phyloP scores from a whole-genome alignment of 1,140 invertebrate genomes.

The Phymastichus coffea region DNA sequence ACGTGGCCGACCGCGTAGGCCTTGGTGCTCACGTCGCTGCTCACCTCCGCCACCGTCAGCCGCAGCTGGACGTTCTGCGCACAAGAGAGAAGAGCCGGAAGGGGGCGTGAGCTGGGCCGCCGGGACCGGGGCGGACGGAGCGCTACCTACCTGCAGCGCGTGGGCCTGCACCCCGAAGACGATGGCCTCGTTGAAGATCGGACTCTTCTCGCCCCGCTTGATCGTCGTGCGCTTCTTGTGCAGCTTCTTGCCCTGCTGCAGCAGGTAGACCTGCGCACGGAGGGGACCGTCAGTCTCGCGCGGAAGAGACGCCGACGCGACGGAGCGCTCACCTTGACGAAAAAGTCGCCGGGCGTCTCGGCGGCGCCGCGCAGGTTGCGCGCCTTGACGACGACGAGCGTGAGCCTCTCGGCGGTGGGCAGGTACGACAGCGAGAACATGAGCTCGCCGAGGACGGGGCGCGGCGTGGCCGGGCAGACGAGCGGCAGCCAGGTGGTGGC shows the following conservation, averaged over 20 bases:
- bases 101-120: no score
- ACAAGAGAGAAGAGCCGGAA: no score
- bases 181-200: slow-evolving; percentile 79
- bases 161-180: slow-evolving; percentile 75
- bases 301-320: background rate
- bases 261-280: slow-evolving; percentile 66
- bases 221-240: slow-evolving; percentile 75
- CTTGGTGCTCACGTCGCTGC: slow-evolving; percentile 48
- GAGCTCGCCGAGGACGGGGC: slow-evolving; percentile 62
- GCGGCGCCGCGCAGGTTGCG: slow-evolving; percentile 53
- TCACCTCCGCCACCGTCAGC: slow-evolving; percentile 64
- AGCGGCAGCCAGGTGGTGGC: slow-evolving; percentile 59
- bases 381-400: slow-evolving; percentile 63
- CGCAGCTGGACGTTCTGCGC: slow-evolving; percentile 70
- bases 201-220: slow-evolving; percentile 68
- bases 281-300: background rate
- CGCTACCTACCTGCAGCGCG: slow-evolving; percentile 60
- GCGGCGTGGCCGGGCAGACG: slow-evolving; percentile 57
- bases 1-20: slow-evolving; percentile 70
- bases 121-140: no score
- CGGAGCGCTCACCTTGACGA: slow-evolving; percentile 53
- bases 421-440: slow-evolving; percentile 64
- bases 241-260: slow-evolving; percentile 75
- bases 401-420: slow-evolving; percentile 62
- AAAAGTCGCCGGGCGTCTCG: slow-evolving; percentile 46